Base-by-base conservation (phyloP, 2,113 vertebrate species). In the Toxotes chatareus region DNA sequence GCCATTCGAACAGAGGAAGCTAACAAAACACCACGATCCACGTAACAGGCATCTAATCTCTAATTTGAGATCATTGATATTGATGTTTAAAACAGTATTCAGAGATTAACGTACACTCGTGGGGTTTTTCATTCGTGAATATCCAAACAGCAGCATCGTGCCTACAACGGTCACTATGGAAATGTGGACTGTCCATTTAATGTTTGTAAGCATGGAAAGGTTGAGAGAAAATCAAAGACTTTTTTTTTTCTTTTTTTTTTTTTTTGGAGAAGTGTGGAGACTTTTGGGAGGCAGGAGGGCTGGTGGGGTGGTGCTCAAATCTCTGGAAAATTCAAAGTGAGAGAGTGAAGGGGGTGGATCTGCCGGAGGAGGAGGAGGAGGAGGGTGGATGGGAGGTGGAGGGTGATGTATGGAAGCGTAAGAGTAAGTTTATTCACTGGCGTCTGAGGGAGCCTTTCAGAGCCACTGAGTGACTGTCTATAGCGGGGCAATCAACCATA, bases 401-500 rank as follows among this genome's bases (percentile, higher is more conserved):
- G 97, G 84, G 88, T 93, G 87, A 92, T 97, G 96, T 97, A 97
- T 97, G 97, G 97, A 97, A 96, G 96, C 95, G 96, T 90, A 89
- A 93, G 89, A 97, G 97, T 97, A 96, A 96, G 96, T 98, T 97
- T 97, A 97, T 98, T 98, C 97, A 98, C 95, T 95, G 95, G 96
- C 90, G 96, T 98, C 97, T 97, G 95, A 97, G 96, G 86, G 88
- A 88, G 90, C 97, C 95, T 96, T 99, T 99, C 97, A 98, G 95
- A 96, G 90, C 94, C 94, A 89, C 90, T 96, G 96, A 97, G 96
- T 96, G 95, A 97, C 96, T 95, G 95, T 96, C 97, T 98, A 96
- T 98, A 98, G 97, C 95, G 96, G 95, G 94, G 96, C 96, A 99
- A 97, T 98, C 96, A 98, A 98, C 95, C 97, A 98, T 98, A 94